A percentile compares a stretch with the other conserved stretches of the same genome.
phyloP scores from a whole-genome alignment of 2,797 vertebrate species.

The Benthosema pterotum region DNA sequence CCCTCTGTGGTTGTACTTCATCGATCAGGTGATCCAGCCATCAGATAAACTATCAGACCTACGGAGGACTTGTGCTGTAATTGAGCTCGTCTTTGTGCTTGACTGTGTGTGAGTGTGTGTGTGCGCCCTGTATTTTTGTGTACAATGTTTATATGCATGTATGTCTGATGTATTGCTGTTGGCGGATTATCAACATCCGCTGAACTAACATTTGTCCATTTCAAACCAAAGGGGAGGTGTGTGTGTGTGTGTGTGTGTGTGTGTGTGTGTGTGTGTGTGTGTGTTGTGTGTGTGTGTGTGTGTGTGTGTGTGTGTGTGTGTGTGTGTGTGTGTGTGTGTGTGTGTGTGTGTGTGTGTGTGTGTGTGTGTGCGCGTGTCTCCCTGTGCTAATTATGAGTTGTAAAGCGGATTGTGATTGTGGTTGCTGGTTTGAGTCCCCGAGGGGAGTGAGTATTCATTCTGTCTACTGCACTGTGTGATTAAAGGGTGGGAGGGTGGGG shows the following conservation, averaged over 20 bases:
- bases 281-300: constrained; percentile 45
- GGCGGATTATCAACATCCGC: constrained; percentile 47
- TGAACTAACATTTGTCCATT: constrained; percentile 35
- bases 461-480: constrained; percentile 62
- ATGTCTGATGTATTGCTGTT: constrained; percentile 17
- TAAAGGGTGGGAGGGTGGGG: constrained; percentile 57
- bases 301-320: constrained; percentile 44
- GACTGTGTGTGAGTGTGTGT: constrained; percentile 15
- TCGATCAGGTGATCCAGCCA: constrained; percentile 75
- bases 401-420: constrained; percentile 67
- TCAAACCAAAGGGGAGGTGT: constrained; percentile 56
- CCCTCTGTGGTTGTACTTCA: constrained; percentile 64
- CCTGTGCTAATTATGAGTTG: constrained; percentile 72
- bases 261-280: constrained; percentile 45
- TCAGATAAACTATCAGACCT: constrained; percentile 78
- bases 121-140: constrained; percentile 3
- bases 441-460: constrained; percentile 68
- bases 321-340: constrained; percentile 45
- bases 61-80: constrained; percentile 66
- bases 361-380: constrained; percentile 53
- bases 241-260: constrained; percentile 45
- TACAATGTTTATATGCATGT: neutral
- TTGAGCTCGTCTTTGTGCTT: constrained; percentile 60
- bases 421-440: constrained; percentile 72
- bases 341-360: constrained; percentile 45